phyloP scores from a whole-genome alignment of 2,797 vertebrate genomes.

The Pagetopsis macropterus region DNA sequence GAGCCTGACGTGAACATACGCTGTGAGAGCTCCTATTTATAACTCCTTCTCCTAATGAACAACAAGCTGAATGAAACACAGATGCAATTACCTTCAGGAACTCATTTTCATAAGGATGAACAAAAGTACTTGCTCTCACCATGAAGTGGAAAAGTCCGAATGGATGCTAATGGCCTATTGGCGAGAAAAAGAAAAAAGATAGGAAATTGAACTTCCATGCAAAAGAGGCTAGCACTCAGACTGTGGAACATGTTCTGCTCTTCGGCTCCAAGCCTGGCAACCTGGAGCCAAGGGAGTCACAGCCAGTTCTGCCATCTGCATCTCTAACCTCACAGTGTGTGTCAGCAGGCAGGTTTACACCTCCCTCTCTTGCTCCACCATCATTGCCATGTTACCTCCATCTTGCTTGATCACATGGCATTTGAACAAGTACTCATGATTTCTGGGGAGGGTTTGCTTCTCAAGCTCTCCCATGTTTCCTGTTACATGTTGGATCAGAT shows the following conservation, averaged over 20 bases:
- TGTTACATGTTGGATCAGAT: neutral
- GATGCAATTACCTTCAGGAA: slow-evolving; percentile 73
- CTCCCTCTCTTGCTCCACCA: slow-evolving; percentile 19
- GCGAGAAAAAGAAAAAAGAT: slow-evolving; percentile 16
- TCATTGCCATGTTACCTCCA: slow-evolving; percentile 15
- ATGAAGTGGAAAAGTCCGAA: slow-evolving; percentile 62
- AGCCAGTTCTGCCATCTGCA: slow-evolving; percentile 73
- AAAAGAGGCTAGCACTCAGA: slow-evolving; percentile 55
- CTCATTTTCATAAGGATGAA: slow-evolving; percentile 71
- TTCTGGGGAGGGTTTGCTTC: slow-evolving; percentile 7
- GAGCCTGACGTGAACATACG: slow-evolving; percentile 81
- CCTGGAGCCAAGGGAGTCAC: slow-evolving; percentile 34
- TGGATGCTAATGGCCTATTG: slow-evolving; percentile 62
- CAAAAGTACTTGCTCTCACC: slow-evolving; percentile 64
- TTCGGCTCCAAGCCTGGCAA: slow-evolving; percentile 57
- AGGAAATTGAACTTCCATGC: slow-evolving; percentile 53
- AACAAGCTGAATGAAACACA: slow-evolving; percentile 65
- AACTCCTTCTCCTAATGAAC: slow-evolving; percentile 77
- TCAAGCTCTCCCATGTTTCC: neutral
- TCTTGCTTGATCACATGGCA: slow-evolving; percentile 28
- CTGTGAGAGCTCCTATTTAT: slow-evolving; percentile 79
- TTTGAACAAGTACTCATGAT: slow-evolving; percentile 4
- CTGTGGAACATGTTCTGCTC: slow-evolving; percentile 34
- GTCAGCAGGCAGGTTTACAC: slow-evolving; percentile 55
- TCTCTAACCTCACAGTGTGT: slow-evolving; percentile 57